phyloP scores from a whole-genome alignment of 2,888 invertebrate genomes.

The Alcis repandata region DNA sequence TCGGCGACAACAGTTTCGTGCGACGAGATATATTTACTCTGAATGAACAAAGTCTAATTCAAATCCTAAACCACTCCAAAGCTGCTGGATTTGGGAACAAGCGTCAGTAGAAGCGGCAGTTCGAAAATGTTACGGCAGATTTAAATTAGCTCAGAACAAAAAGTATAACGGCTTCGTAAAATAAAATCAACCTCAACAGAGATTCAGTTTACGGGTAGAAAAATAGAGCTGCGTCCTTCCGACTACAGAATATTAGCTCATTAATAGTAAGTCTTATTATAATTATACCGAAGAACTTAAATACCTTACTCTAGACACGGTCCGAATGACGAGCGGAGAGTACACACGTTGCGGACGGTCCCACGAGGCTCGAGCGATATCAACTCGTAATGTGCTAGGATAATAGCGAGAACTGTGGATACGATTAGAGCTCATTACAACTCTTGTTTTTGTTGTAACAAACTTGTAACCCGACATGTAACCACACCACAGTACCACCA shows the following conservation, averaged over 20 bases:
- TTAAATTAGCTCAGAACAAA: constrained; percentile 31
- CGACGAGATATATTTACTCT: not conserved
- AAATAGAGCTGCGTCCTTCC: constrained; percentile 73
- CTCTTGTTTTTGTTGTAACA: no score
- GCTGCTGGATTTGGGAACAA: not conserved
- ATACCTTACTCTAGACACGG: constrained; percentile 54
- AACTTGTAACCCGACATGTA: not conserved
- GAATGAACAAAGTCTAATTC: not conserved
- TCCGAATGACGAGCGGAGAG: constrained; percentile 47
- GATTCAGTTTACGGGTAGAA: constrained; percentile 69
- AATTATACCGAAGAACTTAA: constrained; percentile 62
- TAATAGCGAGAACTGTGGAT: no score
- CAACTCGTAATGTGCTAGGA: not conserved
- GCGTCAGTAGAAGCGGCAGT: not conserved
- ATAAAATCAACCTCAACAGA: constrained; percentile 51
- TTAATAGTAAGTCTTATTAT: constrained; percentile 66
- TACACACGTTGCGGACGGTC: constrained; percentile 22
- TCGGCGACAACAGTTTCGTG: no score
- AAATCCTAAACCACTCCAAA: not conserved
- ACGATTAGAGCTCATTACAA: not conserved
- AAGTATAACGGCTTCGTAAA: constrained; percentile 54
- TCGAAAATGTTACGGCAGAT: not conserved
- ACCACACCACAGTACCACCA: not conserved
- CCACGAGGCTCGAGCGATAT: not conserved
- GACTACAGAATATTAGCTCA: constrained; percentile 64